Conservation (phyloP, 2,888 invertebrate genomes). For the Pristionchus maxplancki region DNA sequence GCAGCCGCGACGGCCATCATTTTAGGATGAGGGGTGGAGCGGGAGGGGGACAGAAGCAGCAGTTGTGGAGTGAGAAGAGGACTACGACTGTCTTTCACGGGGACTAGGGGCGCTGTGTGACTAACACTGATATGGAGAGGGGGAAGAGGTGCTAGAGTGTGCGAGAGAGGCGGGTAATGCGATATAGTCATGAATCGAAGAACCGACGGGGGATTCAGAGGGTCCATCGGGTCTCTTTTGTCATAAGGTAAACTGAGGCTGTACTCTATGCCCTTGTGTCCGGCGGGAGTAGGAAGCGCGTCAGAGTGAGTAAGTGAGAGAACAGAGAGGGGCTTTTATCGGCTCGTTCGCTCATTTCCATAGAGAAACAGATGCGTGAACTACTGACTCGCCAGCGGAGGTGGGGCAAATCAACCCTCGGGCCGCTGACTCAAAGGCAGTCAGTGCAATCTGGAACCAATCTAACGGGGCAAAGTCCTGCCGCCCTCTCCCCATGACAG, state of each 20-base stretch:
- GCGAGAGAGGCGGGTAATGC: constrained; percentile 49
- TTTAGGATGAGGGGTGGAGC: neutral
- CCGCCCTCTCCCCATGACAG: neutral
- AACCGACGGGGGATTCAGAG: neutral
- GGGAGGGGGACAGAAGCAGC: neutral
- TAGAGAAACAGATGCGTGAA: neutral
- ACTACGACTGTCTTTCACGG: neutral
- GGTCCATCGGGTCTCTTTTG: constrained; percentile 4
- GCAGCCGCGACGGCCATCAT: constrained; percentile 2
- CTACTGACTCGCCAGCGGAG: neutral
- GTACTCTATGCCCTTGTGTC: neutral
- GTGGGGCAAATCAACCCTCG: neutral
- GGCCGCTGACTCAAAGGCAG: neutral
- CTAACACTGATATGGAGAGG: constrained; percentile 45
- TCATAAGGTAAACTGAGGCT: neutral
- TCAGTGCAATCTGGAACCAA: constrained; percentile 19
- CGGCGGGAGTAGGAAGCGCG: neutral
- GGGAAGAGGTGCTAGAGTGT: constrained; percentile 10
- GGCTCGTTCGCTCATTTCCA: constrained; percentile 11
- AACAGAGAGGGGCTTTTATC: neutral
- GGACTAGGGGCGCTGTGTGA: neutral
- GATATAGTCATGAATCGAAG: constrained; percentile 37
- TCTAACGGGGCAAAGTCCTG: neutral
- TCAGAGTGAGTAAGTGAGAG: neutral
- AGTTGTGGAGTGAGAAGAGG: neutral